Conservation (phyloP, 2,888 invertebrate genomes). For the Stenolophus ochropezus region DNA sequence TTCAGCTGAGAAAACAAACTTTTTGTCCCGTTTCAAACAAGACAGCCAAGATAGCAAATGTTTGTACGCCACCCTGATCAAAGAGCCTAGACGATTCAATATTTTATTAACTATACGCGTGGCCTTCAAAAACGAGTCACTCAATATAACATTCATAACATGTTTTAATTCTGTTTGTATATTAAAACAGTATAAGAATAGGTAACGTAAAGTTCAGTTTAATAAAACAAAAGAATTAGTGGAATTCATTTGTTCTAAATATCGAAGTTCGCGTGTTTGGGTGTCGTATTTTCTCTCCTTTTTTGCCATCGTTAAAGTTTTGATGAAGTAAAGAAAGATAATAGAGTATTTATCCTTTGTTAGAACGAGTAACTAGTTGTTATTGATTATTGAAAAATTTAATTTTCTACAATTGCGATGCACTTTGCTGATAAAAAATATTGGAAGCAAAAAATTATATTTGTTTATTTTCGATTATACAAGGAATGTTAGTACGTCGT, state of each 20-base stretch:
- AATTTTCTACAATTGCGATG: too few relatives aligned
- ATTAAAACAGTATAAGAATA: too few relatives aligned
- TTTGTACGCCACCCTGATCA: neutral
- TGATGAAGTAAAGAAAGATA: neutral
- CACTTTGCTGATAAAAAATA: too few relatives aligned
- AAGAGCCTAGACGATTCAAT: neutral
- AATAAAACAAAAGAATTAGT: neutral
- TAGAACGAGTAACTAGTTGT: neutral
- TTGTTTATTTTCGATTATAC: too few relatives aligned
- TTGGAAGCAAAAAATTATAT: too few relatives aligned
- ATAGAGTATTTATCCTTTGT: neutral
- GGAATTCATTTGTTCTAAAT: neutral
- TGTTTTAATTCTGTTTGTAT: too few relatives aligned
- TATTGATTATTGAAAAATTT: neutral
- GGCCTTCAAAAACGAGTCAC: too few relatives aligned
- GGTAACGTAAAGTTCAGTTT: too few relatives aligned
- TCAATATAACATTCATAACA: too few relatives aligned
- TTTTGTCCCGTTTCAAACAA: neutral
- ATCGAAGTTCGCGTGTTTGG: neutral
- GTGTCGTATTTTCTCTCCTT: neutral
- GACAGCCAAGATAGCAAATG: constrained; percentile 9
- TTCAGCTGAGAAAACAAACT: constrained; percentile 19
- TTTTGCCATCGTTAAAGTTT: neutral
- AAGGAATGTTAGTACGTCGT: too few relatives aligned
- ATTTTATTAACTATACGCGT: neutral